phyloP scores from a whole-genome alignment of 2,113 vertebrate genomes.

The Pipa parva region DNA sequence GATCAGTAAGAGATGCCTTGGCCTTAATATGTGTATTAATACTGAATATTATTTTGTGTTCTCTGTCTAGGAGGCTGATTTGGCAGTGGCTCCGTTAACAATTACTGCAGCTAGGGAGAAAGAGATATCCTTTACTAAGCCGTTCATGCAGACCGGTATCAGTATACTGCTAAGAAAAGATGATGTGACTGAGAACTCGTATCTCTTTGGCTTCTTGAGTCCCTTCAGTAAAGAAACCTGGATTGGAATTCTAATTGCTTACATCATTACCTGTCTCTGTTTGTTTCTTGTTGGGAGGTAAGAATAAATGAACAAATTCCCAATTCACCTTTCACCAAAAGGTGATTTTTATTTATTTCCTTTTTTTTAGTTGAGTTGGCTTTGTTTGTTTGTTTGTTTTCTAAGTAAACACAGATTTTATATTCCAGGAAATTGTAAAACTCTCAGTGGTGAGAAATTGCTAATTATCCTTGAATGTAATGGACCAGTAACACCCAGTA shows the following conservation, averaged over 20 bases:
- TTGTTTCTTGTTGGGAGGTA: conserved; percentile 79
- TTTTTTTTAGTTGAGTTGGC: neutral
- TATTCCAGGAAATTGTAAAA: no score
- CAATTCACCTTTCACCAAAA: neutral
- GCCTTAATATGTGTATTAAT: no score
- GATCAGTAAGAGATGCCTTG: no score
- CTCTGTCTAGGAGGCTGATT: conserved; percentile 70
- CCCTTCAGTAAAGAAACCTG: conserved; percentile 81
- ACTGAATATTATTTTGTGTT: no score
- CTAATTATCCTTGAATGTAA: no score
- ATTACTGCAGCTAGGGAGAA: conserved; percentile 66
- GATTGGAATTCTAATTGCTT: conserved; percentile 73
- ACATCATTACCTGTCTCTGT: conserved; percentile 73
- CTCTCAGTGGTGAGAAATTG: no score
- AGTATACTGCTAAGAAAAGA: conserved; percentile 75
- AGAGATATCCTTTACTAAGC: conserved; percentile 74
- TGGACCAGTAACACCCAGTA: no score
- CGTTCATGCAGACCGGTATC: conserved; percentile 80
- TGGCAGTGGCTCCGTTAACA: conserved; percentile 77
- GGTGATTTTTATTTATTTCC: neutral
- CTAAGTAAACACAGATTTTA: no score
- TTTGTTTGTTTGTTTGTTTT: no score
- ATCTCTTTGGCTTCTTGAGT: conserved; percentile 69
- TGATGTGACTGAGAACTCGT: conserved; percentile 47
- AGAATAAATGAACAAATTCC: neutral